phyloP scores from a whole-genome alignment of 2,888 invertebrate species.

The Eucera pruinosa region DNA sequence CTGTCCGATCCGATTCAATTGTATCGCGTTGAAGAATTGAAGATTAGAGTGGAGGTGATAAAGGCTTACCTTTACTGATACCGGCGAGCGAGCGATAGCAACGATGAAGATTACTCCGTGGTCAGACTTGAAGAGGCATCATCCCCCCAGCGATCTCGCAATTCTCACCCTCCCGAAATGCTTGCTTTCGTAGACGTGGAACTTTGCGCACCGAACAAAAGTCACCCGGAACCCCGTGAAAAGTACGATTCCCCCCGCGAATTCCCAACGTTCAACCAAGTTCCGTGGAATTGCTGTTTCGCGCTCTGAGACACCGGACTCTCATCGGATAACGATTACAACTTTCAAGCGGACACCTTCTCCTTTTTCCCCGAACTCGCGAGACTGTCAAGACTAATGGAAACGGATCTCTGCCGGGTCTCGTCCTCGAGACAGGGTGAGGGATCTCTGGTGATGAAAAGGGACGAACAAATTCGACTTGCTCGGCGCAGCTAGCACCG shows the following conservation, averaged over 20 bases:
- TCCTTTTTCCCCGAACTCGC: slow-evolving; percentile 6
- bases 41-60: too few species aligned
- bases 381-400: background rate
- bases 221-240: slow-evolving; percentile 3
- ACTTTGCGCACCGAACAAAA: background rate
- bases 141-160: slow-evolving; percentile 42
- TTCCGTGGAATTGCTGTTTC: slow-evolving; percentile 2
- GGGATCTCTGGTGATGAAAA: background rate
- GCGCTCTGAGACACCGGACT: background rate
- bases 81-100: slow-evolving; percentile 53
- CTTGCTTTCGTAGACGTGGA: background rate
- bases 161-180: slow-evolving; percentile 1
- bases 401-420: background rate
- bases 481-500: slow-evolving; percentile 60
- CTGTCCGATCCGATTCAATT: too few species aligned
- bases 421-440: background rate
- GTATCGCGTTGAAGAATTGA: too few species aligned
- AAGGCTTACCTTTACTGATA: slow-evolving; percentile 72
- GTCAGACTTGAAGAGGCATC: slow-evolving; percentile 61
- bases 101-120: slow-evolving; percentile 44
- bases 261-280: background rate
- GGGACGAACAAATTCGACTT: slow-evolving; percentile 41
- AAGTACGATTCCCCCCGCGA: background rate
- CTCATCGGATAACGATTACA: background rate
- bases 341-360: background rate